Base-by-base conservation (phyloP, 2,888 invertebrate genomes). In the Amphipoea lucens region DNA sequence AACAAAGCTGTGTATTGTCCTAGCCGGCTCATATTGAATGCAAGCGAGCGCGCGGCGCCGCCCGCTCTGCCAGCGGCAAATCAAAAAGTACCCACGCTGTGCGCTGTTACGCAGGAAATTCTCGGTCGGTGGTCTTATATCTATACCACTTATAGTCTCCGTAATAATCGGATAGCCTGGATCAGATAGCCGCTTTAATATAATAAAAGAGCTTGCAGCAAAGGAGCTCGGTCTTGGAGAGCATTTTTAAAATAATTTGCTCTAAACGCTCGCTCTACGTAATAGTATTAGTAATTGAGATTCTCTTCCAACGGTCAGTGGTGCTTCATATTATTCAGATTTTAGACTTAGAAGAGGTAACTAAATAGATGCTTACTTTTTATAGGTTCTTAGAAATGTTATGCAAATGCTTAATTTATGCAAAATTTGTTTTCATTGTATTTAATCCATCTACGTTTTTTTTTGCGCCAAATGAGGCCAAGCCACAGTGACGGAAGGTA, bases 1-100 rank as follows among this genome's bases (percentile, higher is more conserved):
- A 92, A 94, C 94, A 95, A 94, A 93, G 90, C 92, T 72, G 84
- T 84, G 86, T 88, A 92, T 95, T 93, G 93, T 92, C 91, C 90
- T 88, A 85, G 88, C 87, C 76, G 84, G 89, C 92, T 95, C 93
- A 95, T 95, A 95, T 93, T 92, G 93, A 94, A 96, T 96, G 95
- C 95, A 94, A 88, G 91, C 88, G 87, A 92, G 95, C 94, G 91
- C 91, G 89, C 91, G 90, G 90, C 89, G 90, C 89, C 89, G 84
- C 88, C 89, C 89, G 83, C 81, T 87, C 90, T 90, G 88, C 90
- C 90, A 91, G 92, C 94, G 94, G 94, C 94, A 90, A 93, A 94
- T 95, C 95, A 95, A 94, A 95, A 93, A 94, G 90, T 89, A 87
- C 88, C 71, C 71, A 62, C 62, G 86, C 87, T 70, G 90, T 63